These are phyloP conservation scores for Sesamia inferens DNA, from an alignment of 2,888 invertebrate species.

Conservation along the genomic window DNA sequence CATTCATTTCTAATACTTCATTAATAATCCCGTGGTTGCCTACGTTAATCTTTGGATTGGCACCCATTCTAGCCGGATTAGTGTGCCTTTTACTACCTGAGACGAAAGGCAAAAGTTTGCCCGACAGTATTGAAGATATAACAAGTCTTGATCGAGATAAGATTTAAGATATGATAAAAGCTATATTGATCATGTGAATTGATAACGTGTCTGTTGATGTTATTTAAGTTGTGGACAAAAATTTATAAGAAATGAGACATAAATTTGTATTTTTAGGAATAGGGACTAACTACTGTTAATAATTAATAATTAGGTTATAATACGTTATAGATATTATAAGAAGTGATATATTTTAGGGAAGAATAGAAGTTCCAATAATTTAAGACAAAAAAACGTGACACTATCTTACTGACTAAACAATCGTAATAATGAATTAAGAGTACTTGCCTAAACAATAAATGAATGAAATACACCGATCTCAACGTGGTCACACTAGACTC, in stretches of 20 bases:
- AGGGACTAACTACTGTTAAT: background rate
- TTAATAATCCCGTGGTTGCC: slow-evolving; percentile 91
- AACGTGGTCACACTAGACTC: too few species aligned
- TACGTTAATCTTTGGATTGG: slow-evolving; percentile 92
- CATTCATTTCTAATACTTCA: slow-evolving; percentile 92
- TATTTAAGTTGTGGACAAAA: background rate
- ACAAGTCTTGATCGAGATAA: slow-evolving; percentile 30
- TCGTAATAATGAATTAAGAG: too few species aligned
- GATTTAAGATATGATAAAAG: background rate
- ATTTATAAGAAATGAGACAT: slow-evolving; percentile 38
- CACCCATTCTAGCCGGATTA: slow-evolving; percentile 91
- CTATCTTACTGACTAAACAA: background rate
- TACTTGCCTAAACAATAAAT: too few species aligned
- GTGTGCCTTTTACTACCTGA: slow-evolving; percentile 93
- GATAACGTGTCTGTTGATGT: background rate
- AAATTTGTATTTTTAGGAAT: background rate
- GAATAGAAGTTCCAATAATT: background rate
- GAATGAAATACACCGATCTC: too few species aligned
- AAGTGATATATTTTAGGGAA: background rate
- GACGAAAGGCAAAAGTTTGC: slow-evolving; percentile 92
- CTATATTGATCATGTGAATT: background rate
- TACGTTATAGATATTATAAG: background rate
- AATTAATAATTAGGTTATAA: background rate
- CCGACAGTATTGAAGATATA: slow-evolving; percentile 94
- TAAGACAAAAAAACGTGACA: background rate